Percentiles rank a stretch among this genome's conserved stretches.
phyloP scores from a whole-genome alignment of 92 coral and sea anemone genomes.

The Epizoanthus ramosus region DNA sequence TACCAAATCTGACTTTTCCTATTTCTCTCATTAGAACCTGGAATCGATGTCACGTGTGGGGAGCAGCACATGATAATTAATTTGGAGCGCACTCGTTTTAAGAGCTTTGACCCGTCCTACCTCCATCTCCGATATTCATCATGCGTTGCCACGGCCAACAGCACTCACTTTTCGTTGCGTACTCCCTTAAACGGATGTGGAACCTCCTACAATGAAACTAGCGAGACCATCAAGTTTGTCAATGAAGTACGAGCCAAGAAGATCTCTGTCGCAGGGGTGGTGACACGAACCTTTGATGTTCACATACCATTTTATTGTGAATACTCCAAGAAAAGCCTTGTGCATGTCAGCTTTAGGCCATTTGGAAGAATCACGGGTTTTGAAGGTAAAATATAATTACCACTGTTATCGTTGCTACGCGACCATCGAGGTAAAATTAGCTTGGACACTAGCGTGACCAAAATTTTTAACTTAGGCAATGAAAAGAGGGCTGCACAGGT shows the following conservation, averaged over 20 bases:
- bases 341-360: conserved; percentile 46
- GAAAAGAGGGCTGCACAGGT: too few species aligned
- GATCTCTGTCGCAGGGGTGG: not conserved
- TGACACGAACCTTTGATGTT: conserved; percentile 43
- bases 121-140: conserved; percentile 43
- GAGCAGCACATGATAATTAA: conserved; percentile 52
- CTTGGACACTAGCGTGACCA: too few species aligned
- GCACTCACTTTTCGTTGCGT: conserved; percentile 39
- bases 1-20: not conserved
- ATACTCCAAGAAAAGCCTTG: conserved; percentile 41
- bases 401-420: too few species aligned
- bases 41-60: conserved; percentile 43
- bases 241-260: conserved; percentile 48
- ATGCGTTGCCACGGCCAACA: conserved; percentile 32
- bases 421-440: too few species aligned
- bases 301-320: conserved; percentile 50
- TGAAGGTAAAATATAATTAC: conserved; percentile 44
- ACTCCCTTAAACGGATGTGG: conserved; percentile 55
- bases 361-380: conserved; percentile 10
- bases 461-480: too few species aligned
- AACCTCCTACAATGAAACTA: conserved; percentile 50
- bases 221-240: conserved; percentile 25
- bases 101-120: conserved; percentile 36
- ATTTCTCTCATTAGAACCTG: conserved; percentile 27
- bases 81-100: conserved; percentile 37